These are phyloP conservation scores for Nyctereutes procyonoides DNA, from an alignment of 2,113 vertebrate species.

Conservation along the genomic window DNA sequence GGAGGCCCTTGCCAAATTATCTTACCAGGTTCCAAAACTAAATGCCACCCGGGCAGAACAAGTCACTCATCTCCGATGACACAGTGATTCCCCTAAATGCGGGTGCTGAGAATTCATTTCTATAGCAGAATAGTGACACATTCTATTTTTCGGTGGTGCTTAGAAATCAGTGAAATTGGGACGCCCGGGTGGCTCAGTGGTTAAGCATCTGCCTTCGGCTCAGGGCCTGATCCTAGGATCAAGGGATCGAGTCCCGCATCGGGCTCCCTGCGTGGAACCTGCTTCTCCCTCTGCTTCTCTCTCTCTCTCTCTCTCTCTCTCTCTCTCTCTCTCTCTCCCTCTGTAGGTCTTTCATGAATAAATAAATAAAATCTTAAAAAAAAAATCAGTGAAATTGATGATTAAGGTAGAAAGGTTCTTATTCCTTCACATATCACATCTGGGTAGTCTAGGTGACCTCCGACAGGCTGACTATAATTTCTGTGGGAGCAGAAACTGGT, in stretches of 20 bases:
- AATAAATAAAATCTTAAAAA: too few species aligned
- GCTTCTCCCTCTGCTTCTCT: too few species aligned
- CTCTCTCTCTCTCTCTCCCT: too few species aligned
- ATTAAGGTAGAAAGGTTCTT: not conserved
- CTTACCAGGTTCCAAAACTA: not conserved
- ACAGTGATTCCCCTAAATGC: not conserved
- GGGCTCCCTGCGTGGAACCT: too few species aligned
- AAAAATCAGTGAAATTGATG: not conserved
- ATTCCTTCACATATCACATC: not conserved
- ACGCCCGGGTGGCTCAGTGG: too few species aligned
- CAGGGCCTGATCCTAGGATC: too few species aligned
- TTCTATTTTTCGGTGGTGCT: not conserved
- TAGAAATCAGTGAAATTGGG: not conserved
- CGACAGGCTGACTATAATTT: not conserved
- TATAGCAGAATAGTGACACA: not conserved
- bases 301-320: too few species aligned
- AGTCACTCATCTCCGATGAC: not conserved
- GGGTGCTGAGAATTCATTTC: not conserved
- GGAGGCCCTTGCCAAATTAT: not conserved
- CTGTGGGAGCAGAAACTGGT: not conserved
- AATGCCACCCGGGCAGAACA: not conserved
- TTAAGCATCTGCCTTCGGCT: too few species aligned
- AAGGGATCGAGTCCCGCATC: too few species aligned
- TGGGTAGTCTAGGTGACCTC: not conserved
- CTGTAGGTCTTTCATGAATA: too few species aligned